Conservation (phyloP, 2,888 invertebrate species). For the Sinelater perroti region DNA sequence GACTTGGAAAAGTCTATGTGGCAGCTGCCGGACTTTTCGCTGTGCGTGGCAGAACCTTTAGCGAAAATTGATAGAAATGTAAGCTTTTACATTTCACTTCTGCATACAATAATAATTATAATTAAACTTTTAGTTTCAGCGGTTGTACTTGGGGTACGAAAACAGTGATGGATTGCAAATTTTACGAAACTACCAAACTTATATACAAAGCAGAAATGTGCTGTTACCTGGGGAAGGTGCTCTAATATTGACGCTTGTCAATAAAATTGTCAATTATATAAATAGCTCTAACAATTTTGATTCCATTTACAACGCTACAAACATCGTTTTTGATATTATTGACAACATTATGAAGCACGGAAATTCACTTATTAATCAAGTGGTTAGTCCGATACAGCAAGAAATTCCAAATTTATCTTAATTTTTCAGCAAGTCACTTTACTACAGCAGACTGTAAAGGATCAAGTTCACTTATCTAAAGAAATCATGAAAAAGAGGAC, state of each 20-base stretch:
- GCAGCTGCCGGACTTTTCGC: constrained; percentile 79
- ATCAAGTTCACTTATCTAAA: constrained; percentile 32
- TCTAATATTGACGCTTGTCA: constrained; percentile 66
- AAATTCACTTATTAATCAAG: constrained; percentile 75
- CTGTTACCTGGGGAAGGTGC: constrained; percentile 74
- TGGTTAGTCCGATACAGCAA: constrained; percentile 67
- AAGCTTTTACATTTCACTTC: constrained; percentile 45
- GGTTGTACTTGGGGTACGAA: constrained; percentile 69
- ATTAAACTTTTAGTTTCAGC: constrained; percentile 61
- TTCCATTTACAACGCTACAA: constrained; percentile 65
- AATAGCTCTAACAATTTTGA: constrained; percentile 57
- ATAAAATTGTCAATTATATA: constrained; percentile 68
- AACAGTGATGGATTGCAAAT: constrained; percentile 56
- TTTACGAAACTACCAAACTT: constrained; percentile 65
- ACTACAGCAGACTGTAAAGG: constrained; percentile 44
- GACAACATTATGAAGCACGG: constrained; percentile 72
- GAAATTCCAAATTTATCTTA: not conserved
- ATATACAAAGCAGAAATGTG: constrained; percentile 52
- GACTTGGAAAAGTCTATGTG: constrained; percentile 75
- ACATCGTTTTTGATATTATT: constrained; percentile 68
- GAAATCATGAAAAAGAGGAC: constrained; percentile 36
- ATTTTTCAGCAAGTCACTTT: constrained; percentile 46
- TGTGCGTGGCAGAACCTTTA: constrained; percentile 73
- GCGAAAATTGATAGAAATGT: constrained; percentile 72
- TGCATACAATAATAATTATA: not conserved